phyloP scores from a whole-genome alignment of 1,140 invertebrate species.

The Thaumatotibia leucotreta region DNA sequence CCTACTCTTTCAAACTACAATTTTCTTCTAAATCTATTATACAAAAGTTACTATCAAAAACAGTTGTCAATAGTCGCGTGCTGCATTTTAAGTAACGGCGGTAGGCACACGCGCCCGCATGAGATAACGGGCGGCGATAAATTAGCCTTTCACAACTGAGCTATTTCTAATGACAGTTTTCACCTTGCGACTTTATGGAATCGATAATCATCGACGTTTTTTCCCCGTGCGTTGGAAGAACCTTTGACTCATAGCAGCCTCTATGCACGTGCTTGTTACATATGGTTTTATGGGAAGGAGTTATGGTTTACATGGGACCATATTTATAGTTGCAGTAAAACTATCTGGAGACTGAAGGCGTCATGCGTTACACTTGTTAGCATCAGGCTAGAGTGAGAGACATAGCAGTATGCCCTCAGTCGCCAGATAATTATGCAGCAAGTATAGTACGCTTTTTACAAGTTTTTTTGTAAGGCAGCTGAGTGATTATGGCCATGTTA shows the following conservation, averaged over 20 bases:
- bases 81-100: conserved; percentile 40
- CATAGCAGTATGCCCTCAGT: too few species aligned
- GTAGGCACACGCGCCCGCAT: conserved; percentile 57
- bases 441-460: too few species aligned
- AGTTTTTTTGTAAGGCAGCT: too few species aligned
- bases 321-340: too few species aligned
- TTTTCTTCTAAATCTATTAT: background rate
- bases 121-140: conserved; percentile 63
- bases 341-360: too few species aligned
- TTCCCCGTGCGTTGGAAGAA: background rate
- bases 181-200: conserved; percentile 57
- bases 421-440: too few species aligned
- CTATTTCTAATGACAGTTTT: conserved; percentile 48
- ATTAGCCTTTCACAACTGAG: conserved; percentile 66
- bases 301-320: too few species aligned
- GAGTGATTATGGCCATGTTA: too few species aligned
- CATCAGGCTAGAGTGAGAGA: too few species aligned
- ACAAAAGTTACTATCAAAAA: conserved; percentile 24
- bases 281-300: background rate
- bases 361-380: too few species aligned
- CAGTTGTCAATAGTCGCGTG: conserved; percentile 47
- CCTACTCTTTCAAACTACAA: background rate
- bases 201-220: conserved; percentile 18
- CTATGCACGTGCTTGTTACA: background rate
- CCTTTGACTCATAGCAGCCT: background rate